Conservation (phyloP, 2,797 vertebrate species). For the Lithobates sylvaticus region DNA sequence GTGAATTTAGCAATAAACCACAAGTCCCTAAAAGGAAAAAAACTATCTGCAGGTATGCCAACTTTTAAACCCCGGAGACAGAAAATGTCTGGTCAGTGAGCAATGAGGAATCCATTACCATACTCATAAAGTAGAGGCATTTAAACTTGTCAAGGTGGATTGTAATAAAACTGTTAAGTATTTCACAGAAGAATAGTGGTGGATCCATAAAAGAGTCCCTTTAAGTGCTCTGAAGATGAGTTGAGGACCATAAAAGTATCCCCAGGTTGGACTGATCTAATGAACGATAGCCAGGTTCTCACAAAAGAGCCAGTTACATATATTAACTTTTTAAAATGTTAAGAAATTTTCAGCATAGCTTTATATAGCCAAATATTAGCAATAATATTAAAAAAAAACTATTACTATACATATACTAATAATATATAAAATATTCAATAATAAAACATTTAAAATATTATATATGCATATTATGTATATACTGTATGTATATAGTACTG, state of each 20-base stretch:
- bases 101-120: conserved; percentile 15
- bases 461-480: too few relatives aligned
- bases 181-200: neutral
- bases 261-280: neutral
- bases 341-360: neutral
- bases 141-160: conserved; percentile 19
- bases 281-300: neutral
- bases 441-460: too few relatives aligned
- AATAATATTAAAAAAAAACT: neutral
- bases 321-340: neutral
- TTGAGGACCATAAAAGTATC: neutral
- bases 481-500: too few relatives aligned
- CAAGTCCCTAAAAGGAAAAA: neutral
- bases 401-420: neutral
- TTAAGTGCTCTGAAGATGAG: conserved; percentile 6
- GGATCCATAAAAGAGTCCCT: neutral
- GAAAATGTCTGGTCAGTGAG: neutral
- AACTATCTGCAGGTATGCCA: neutral
- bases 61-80: neutral
- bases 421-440: too few relatives aligned
- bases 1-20: conserved; percentile 1
- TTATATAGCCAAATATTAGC: neutral
- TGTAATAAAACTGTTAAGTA: conserved; percentile 8
- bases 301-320: neutral
- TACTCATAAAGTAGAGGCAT: neutral